Percentiles rank a stretch among this genome's conserved stretches.
These are phyloP conservation scores for Ophiothrix spiculata DNA, from an alignment of 35 echinoderm and acorn worm species.

Conservation along the genomic window DNA sequence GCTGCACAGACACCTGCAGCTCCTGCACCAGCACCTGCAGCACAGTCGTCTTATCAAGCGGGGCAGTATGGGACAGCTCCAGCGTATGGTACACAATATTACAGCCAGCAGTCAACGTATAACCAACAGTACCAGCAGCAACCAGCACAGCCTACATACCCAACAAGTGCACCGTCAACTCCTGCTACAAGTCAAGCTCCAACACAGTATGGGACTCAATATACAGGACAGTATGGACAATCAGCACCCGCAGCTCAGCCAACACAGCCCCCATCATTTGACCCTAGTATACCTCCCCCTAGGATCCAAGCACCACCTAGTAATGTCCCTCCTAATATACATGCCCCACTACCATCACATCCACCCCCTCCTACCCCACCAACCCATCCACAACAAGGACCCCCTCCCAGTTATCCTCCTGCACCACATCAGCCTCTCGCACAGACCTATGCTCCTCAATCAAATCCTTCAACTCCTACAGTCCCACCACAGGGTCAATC, in stretches of 20 bases:
- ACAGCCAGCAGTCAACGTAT: background rate
- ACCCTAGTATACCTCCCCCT: constrained; percentile 35
- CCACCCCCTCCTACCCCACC: constrained; percentile 18
- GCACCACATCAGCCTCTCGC: constrained; percentile 7
- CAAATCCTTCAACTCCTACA: constrained; percentile 1
- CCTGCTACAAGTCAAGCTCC: constrained; percentile 21
- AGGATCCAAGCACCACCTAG: constrained; percentile 7
- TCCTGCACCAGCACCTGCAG: background rate
- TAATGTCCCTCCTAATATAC: constrained; percentile 26
- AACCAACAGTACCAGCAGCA: constrained; percentile 19
- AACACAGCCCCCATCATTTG: background rate
- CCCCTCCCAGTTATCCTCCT: constrained; percentile 40
- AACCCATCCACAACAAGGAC: constrained; percentile 10
- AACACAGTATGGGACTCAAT: constrained; percentile 1
- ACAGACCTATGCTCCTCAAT: constrained; percentile 22
- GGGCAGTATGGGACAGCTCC: background rate
- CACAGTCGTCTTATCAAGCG: background rate
- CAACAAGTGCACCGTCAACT: constrained; percentile 20
- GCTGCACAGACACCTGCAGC: background rate
- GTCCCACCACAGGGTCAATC: constrained; percentile 7
- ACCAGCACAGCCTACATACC: constrained; percentile 27
- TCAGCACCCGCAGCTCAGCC: background rate
- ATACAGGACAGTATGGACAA: background rate
- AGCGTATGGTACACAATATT: background rate
- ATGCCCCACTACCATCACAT: constrained; percentile 21